Evolutionary conservation across 2,797 vertebrate genomes (phyloP).

Genomic region (Gobio occitaniae): DNA sequence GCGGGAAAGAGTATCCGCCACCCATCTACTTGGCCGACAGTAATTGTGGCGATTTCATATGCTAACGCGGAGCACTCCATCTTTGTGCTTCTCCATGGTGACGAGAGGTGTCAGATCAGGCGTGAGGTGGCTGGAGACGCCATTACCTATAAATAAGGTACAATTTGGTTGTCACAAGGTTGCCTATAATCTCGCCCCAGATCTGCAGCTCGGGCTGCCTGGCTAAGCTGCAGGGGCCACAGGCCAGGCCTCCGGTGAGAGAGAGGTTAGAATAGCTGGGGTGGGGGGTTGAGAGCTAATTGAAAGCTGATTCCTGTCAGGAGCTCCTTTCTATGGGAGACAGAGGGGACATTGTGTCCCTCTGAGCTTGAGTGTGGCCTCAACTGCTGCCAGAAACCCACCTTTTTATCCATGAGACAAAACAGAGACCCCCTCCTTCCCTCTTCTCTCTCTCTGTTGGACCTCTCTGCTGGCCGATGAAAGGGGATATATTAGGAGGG

Average conservation of each 20-base stretch:
- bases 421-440: constrained; percentile 74
- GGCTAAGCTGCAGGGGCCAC: constrained; percentile 68
- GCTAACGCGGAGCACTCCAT: constrained; percentile 52
- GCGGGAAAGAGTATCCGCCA: constrained; percentile 51
- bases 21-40: constrained; percentile 57
- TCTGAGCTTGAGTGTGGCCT: constrained; percentile 78
- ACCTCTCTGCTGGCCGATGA: constrained; percentile 74
- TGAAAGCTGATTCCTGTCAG: constrained; percentile 86
- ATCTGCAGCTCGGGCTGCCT: constrained; percentile 69
- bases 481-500: constrained; percentile 76
- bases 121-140: constrained; percentile 60
- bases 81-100: constrained; percentile 61
- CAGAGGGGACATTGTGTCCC: constrained; percentile 82
- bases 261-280: constrained; percentile 58
- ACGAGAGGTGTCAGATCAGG: constrained; percentile 60
- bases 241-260: constrained; percentile 73
- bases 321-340: constrained; percentile 78
- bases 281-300: constrained; percentile 76
- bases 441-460: constrained; percentile 67
- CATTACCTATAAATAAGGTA: constrained; percentile 70
- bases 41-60: constrained; percentile 66
- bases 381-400: constrained; percentile 77
- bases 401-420: constrained; percentile 80
- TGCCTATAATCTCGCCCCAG: constrained; percentile 71
- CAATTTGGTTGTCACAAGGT: constrained; percentile 72